These are phyloP conservation scores for Poecile montanus DNA, from an alignment of 2,797 vertebrate species.

Conservation along the genomic window DNA sequence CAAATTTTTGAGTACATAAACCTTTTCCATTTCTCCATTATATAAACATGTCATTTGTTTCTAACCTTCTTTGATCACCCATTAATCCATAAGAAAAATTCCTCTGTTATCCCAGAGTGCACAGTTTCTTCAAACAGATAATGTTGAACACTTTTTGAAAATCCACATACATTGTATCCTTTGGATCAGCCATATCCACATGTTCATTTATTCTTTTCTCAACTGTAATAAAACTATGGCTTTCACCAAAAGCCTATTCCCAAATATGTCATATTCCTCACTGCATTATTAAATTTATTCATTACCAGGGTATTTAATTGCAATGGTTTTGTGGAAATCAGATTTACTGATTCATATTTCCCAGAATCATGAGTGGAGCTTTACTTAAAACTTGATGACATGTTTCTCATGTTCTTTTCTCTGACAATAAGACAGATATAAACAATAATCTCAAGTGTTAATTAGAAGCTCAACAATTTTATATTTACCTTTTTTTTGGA, in stretches of 20 bases:
- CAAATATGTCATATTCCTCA: background rate
- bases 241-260: background rate
- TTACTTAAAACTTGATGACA: background rate
- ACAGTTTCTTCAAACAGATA: slow-evolving; percentile 7
- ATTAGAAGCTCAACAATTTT: background rate
- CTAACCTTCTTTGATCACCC: slow-evolving; percentile 30
- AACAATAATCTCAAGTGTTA: background rate
- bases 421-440: background rate
- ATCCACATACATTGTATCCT: background rate
- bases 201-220: background rate
- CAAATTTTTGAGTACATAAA: background rate
- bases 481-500: background rate
- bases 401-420: background rate
- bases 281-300: background rate
- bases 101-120: background rate
- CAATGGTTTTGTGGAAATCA: background rate
- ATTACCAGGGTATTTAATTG: background rate
- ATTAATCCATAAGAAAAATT: slow-evolving; percentile 42
- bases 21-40: background rate
- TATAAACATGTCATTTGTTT: background rate
- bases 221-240: background rate
- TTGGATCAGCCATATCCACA: background rate
- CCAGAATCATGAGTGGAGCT: background rate
- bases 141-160: slow-evolving; percentile 9
- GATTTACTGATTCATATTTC: background rate